These are phyloP conservation scores for Pemphigus obesinymphae DNA, from an alignment of 1,140 invertebrate species.

Conservation along the genomic window DNA sequence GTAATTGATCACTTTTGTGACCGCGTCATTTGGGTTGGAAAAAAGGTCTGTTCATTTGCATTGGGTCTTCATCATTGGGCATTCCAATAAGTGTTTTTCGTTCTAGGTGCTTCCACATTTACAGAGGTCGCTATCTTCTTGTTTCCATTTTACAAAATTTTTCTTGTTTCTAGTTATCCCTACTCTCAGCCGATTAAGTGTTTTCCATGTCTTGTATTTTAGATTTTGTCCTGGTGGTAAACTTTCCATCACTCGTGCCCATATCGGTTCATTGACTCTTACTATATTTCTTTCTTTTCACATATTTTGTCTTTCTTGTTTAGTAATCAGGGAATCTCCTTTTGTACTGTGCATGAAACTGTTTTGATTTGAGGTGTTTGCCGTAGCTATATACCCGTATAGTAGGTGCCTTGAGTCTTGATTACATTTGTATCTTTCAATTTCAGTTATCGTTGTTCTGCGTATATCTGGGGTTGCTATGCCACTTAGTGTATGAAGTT, in stretches of 20 bases:
- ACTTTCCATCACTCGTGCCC: not conserved
- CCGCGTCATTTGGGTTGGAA: too few species aligned
- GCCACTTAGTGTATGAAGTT: too few species aligned
- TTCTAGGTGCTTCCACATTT: not conserved
- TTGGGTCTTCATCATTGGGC: not conserved
- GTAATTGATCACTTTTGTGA: too few species aligned
- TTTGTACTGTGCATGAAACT: too few species aligned
- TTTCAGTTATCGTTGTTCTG: too few species aligned
- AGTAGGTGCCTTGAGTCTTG: too few species aligned
- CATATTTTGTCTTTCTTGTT: not conserved
- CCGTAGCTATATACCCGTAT: not conserved
- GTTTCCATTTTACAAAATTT: too few species aligned
- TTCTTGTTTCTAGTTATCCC: too few species aligned
- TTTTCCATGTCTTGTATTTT: not conserved
- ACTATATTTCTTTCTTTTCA: not conserved
- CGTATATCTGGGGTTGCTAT: too few species aligned
- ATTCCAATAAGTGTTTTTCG: not conserved
- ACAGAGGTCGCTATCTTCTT: not conserved
- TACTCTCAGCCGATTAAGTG: too few species aligned
- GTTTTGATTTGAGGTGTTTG: not conserved
- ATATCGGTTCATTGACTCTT: not conserved
- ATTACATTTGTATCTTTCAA: too few species aligned
- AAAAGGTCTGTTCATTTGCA: not conserved
- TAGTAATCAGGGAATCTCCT: not conserved
- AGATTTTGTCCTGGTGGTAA: not conserved